phyloP scores from a whole-genome alignment of 1,140 invertebrate genomes.

The Leptonema lineaticorne region DNA sequence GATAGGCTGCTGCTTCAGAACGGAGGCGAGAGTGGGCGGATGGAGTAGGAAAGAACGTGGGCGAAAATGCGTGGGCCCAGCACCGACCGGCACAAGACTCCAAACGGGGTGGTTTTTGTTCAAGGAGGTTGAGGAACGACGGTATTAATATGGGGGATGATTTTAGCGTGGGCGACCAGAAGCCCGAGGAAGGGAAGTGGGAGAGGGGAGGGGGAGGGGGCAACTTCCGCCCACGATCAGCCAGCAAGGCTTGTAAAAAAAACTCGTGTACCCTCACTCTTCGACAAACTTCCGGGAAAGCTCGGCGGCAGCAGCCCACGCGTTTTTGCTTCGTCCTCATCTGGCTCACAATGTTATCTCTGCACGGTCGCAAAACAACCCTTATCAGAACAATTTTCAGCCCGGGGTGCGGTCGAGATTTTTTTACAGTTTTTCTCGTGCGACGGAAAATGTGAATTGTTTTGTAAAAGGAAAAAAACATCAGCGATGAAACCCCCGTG shows the following conservation, averaged over 20 bases:
- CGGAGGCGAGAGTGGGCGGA: background rate
- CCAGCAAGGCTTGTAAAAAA: background rate
- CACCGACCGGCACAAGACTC: slow-evolving; percentile 10
- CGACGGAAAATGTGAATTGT: no score
- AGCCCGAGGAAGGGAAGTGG: no score
- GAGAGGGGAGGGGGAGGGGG: background rate
- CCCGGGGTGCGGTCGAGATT: no score
- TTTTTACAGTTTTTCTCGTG: no score
- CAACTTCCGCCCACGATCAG: background rate
- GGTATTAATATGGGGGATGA: no score
- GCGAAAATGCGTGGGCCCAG: slow-evolving; percentile 13
- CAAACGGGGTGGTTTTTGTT: no score
- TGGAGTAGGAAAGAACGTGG: background rate
- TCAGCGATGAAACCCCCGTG: no score
- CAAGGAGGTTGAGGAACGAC: background rate
- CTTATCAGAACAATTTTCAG: background rate
- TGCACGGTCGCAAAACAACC: background rate
- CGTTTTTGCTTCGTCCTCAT: background rate
- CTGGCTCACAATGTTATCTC: background rate
- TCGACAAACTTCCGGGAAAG: slow-evolving; percentile 23
- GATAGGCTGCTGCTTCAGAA: background rate
- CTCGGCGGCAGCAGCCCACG: slow-evolving; percentile 5
- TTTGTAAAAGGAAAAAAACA: no score
- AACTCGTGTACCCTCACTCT: slow-evolving; percentile 18
- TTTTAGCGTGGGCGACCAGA: no score